A percentile compares a stretch with the other conserved stretches of the same genome.
phyloP scores from a whole-genome alignment of 2,797 vertebrate species.

The Molothrus ater region DNA sequence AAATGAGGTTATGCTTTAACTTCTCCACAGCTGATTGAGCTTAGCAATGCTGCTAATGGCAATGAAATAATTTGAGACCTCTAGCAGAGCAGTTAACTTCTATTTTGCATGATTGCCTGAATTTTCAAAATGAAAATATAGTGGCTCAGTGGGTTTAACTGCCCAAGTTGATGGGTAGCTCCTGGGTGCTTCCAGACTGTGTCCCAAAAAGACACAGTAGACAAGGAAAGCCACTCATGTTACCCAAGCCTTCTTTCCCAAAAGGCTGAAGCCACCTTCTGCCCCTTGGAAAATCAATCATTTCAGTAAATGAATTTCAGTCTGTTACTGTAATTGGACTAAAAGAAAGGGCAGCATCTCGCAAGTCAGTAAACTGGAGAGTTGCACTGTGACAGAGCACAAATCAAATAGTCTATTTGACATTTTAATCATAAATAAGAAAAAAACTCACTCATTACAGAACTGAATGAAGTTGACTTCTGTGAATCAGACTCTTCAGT shows the following conservation, averaged over 20 bases:
- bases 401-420: constrained; percentile 30
- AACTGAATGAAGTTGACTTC: background rate
- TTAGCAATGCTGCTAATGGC: background rate
- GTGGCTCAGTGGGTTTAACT: background rate
- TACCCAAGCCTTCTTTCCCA: background rate
- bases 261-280: constrained; percentile 43
- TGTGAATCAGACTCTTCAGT: constrained; percentile 1
- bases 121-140: background rate
- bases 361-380: constrained; percentile 11
- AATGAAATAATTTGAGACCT: background rate
- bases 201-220: background rate
- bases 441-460: background rate
- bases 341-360: background rate
- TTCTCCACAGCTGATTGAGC: constrained; percentile 27
- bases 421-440: constrained; percentile 49
- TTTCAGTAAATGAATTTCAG: constrained; percentile 69
- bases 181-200: background rate
- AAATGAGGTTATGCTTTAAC: constrained; percentile 1
- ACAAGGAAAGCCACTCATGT: background rate
- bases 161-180: background rate
- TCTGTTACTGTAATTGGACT: constrained; percentile 48
- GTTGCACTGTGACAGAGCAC: background rate
- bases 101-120: constrained; percentile 19
- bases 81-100: constrained; percentile 15
- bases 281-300: constrained; percentile 64